Conservation (phyloP, 2,113 vertebrate genomes). For the Channa maculata region DNA sequence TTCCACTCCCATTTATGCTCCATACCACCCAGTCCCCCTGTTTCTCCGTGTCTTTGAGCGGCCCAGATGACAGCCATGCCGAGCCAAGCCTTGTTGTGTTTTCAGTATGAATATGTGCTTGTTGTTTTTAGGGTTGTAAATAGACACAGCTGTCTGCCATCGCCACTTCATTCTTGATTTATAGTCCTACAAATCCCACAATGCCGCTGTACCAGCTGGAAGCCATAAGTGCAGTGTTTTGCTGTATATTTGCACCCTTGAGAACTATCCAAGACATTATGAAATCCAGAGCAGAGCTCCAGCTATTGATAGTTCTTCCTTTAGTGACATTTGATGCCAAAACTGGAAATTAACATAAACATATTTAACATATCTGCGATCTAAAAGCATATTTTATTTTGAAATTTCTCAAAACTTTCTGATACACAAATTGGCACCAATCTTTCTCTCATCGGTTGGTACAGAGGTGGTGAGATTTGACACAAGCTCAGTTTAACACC, state of each 20-base stretch:
- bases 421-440: constrained; percentile 20
- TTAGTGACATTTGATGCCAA: constrained; percentile 18
- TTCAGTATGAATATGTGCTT: constrained; percentile 59
- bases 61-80: constrained; percentile 54
- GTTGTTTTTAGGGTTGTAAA: constrained; percentile 77
- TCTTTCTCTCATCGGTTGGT: constrained; percentile 21
- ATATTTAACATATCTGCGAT: constrained; percentile 32
- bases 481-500: constrained; percentile 32
- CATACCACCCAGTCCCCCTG: constrained; percentile 63
- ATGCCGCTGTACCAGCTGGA: constrained; percentile 72
- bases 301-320: constrained; percentile 11
- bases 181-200: constrained; percentile 72
- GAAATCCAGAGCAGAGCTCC: constrained; percentile 48
- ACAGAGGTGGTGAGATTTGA: constrained; percentile 23
- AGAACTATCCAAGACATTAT: constrained; percentile 35
- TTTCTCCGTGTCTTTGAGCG: constrained; percentile 38
- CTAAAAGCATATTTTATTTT: constrained; percentile 13
- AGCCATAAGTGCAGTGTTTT: constrained; percentile 61
- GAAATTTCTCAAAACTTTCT: not conserved
- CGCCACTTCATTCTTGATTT: constrained; percentile 59
- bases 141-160: constrained; percentile 78
- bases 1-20: constrained; percentile 56
- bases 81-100: constrained; percentile 40
- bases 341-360: constrained; percentile 11
- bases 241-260: constrained; percentile 32